A percentile compares a stretch with the other conserved stretches of the same genome.
phyloP scores from a whole-genome alignment of 2,888 invertebrate species.

The Epirrhoe tristata region DNA sequence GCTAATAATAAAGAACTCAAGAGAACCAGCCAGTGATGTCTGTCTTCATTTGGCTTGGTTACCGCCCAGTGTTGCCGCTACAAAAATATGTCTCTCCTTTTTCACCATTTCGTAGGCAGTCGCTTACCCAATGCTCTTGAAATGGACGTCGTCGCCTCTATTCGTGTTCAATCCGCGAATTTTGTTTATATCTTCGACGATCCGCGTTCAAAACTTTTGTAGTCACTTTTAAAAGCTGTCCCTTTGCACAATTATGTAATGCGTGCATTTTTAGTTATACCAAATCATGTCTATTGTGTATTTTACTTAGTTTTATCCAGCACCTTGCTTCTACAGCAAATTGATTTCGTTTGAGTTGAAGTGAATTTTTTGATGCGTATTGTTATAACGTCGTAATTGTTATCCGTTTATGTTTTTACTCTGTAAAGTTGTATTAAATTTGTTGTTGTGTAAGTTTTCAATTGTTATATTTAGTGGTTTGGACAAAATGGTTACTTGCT shows the following conservation, averaged over 20 bases:
- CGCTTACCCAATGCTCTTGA: constrained; percentile 75
- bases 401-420: constrained; percentile 51
- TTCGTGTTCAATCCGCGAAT: constrained; percentile 69
- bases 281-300: constrained; percentile 67
- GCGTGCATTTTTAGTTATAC: constrained; percentile 66
- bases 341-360: constrained; percentile 45
- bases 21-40: neutral
- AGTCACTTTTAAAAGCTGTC: constrained; percentile 76
- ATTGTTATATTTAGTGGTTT: constrained; percentile 44
- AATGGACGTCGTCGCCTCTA: constrained; percentile 78
- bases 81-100: constrained; percentile 75
- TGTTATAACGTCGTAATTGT: constrained; percentile 49
- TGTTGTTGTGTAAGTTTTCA: constrained; percentile 62
- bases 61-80: constrained; percentile 68
- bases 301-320: constrained; percentile 62
- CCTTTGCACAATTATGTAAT: constrained; percentile 72
- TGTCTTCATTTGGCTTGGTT: constrained; percentile 38
- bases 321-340: constrained; percentile 47
- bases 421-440: constrained; percentile 53
- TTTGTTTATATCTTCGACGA: constrained; percentile 84
- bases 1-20: no score
- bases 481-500: constrained; percentile 48
- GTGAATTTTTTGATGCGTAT: constrained; percentile 46
- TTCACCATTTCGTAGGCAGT: constrained; percentile 76
- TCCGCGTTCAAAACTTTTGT: constrained; percentile 81